A percentile compares a stretch with the other conserved stretches of the same genome.
Conservation (phyloP, 2,888 invertebrate genomes). For the Hedychridium roseum region DNA sequence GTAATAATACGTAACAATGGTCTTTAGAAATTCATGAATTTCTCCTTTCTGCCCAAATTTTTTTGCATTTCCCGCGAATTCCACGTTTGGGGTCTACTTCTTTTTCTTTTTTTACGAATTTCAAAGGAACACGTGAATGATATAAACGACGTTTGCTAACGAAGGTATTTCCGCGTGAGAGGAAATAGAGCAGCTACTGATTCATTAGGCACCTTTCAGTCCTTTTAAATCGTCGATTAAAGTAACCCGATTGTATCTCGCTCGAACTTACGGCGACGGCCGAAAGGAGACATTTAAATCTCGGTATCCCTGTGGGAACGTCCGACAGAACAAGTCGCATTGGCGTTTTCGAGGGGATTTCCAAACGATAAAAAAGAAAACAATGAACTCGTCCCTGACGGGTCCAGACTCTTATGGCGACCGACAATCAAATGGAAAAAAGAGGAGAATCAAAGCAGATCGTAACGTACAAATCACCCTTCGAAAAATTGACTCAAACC, state of each 20-base stretch:
- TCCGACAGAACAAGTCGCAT: constrained; percentile 33
- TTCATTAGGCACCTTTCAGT: constrained; percentile 14
- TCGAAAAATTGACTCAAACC: no score
- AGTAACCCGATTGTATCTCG: constrained; percentile 29
- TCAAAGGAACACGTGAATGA: no score
- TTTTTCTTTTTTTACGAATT: no score
- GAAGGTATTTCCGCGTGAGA: no score
- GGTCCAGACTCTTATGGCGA: constrained; percentile 32
- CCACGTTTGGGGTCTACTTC: no score
- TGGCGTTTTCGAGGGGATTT: constrained; percentile 14
- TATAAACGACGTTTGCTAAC: no score
- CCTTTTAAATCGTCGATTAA: constrained; percentile 38
- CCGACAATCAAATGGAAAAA: no score
- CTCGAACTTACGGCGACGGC: constrained; percentile 14
- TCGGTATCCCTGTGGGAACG: constrained; percentile 50
- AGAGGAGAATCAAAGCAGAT: background rate
- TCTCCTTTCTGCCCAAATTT: no score
- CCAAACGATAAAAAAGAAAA: constrained; percentile 26
- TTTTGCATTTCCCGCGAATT: no score
- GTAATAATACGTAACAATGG: no score
- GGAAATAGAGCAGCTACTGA: background rate
- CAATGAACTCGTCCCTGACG: constrained; percentile 42
- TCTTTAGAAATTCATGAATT: no score
- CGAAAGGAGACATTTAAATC: constrained; percentile 48
- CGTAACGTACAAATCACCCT: background rate